These are phyloP conservation scores for Philhelius pedissequus DNA, from an alignment of 2,888 invertebrate genomes.

Conservation along the genomic window DNA sequence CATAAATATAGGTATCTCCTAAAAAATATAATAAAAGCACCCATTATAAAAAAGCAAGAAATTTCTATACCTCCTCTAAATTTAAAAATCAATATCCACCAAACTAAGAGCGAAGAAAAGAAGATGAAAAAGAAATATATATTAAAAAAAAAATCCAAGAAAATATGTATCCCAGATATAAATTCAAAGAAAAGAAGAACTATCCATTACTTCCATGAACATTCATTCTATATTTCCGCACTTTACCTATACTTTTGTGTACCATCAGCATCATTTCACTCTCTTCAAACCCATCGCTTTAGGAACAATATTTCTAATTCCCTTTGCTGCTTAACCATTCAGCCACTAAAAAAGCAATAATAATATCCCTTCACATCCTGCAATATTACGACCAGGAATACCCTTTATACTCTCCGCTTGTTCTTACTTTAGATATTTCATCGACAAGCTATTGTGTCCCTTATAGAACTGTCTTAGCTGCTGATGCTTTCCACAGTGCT, in stretches of 20 bases:
- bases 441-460: slow-evolving; percentile 62
- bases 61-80: slow-evolving; percentile 19
- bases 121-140: slow-evolving; percentile 9
- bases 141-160: slow-evolving; percentile 5
- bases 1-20: not conserved
- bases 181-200: slow-evolving; percentile 57
- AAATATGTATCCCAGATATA: slow-evolving; percentile 60
- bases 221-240: slow-evolving; percentile 45
- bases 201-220: slow-evolving; percentile 62
- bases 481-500: slow-evolving; percentile 10
- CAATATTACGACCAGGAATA: slow-evolving; percentile 41
- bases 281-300: slow-evolving; percentile 19
- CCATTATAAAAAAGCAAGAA: not conserved
- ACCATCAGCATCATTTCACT: slow-evolving; percentile 7
- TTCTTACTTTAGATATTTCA: slow-evolving; percentile 20
- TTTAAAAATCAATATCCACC: slow-evolving; percentile 65
- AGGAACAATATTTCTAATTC: slow-evolving; percentile 61
- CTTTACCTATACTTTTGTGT: not conserved
- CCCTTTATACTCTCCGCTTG: slow-evolving; percentile 1
- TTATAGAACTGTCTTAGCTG: slow-evolving; percentile 15
- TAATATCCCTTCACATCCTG: slow-evolving; percentile 68
- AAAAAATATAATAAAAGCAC: slow-evolving; percentile 15
- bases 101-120: slow-evolving; percentile 49
- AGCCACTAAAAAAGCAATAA: slow-evolving; percentile 68
- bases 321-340: slow-evolving; percentile 65